phyloP scores from a whole-genome alignment of 2,797 vertebrate genomes.

The Pangasius larnaudii region DNA sequence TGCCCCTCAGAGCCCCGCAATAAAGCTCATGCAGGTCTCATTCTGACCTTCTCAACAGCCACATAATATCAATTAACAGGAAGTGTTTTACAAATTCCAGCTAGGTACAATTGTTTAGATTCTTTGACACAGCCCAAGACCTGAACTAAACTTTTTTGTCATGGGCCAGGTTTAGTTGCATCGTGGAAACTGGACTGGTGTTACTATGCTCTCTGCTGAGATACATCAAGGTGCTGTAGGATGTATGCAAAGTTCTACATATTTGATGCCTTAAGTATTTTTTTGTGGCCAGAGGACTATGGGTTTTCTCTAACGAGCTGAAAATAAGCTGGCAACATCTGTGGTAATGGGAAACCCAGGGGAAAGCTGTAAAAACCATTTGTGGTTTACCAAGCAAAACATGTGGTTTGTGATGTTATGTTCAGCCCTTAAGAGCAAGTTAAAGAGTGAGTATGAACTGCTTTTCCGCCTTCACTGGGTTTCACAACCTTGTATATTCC shows the following conservation, averaged over 20 bases:
- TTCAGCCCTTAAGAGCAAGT: slow-evolving; percentile 15
- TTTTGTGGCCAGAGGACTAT: slow-evolving; percentile 25
- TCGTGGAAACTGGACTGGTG: neutral
- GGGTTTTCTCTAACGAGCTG: slow-evolving; percentile 10
- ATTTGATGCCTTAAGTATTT: neutral
- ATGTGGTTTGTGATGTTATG: slow-evolving; percentile 38
- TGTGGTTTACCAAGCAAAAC: slow-evolving; percentile 47
- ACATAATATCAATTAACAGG: slow-evolving; percentile 15
- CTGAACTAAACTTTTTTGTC: neutral
- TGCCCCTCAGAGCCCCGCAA: slow-evolving; percentile 20
- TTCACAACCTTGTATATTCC: slow-evolving; percentile 8
- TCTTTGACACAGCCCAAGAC: neutral
- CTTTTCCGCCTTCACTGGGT: neutral
- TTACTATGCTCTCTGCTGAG: neutral
- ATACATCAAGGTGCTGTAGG: neutral
- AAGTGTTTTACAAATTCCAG: neutral
- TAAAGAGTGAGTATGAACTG: slow-evolving; percentile 5
- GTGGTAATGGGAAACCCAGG: slow-evolving; percentile 33
- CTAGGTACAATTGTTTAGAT: neutral
- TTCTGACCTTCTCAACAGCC: slow-evolving; percentile 11
- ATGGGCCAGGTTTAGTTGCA: neutral
- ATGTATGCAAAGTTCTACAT: neutral
- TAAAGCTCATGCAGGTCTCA: slow-evolving; percentile 27
- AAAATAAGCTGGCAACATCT: slow-evolving; percentile 48
- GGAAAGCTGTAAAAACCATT: slow-evolving; percentile 51